Conservation (phyloP, 1,140 invertebrate species). For the Charaxes varanes region DNA sequence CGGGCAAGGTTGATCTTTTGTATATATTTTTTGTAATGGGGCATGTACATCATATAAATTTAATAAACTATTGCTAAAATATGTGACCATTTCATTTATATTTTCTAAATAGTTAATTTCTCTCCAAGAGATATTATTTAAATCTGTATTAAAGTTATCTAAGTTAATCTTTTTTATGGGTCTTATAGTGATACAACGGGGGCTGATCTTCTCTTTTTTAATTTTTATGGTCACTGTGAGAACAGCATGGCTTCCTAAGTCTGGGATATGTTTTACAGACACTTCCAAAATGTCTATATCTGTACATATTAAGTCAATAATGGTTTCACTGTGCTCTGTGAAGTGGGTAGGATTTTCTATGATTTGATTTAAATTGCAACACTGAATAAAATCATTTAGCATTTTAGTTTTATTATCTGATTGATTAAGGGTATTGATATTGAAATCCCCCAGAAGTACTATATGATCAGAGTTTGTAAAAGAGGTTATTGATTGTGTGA, state of each 20-base stretch:
- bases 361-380: constrained; percentile 5
- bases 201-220: neutral
- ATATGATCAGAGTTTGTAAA: neutral
- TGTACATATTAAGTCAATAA: constrained; percentile 12
- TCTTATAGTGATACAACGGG: constrained; percentile 4
- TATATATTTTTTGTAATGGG: constrained; percentile 5
- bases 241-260: constrained; percentile 10
- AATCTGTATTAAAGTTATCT: constrained; percentile 1
- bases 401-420: neutral
- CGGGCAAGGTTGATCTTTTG: constrained; percentile 9
- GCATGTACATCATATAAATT: constrained; percentile 16
- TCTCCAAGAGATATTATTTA: constrained; percentile 1
- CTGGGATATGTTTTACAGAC: constrained; percentile 5
- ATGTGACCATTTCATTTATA: constrained; percentile 9
- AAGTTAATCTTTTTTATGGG: constrained; percentile 8
- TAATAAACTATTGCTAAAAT: constrained; percentile 5
- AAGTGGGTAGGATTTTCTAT: constrained; percentile 9
- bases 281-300: constrained; percentile 1
- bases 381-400: constrained; percentile 6
- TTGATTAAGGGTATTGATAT: constrained; percentile 3
- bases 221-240: constrained; percentile 4
- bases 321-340: constrained; percentile 11
- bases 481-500: neutral
- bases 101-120: neutral
- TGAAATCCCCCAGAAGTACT: neutral